Percentiles rank a stretch among this genome's conserved stretches.
These are phyloP conservation scores for Drosophila mettleri DNA, from an alignment of 2,888 invertebrate species.

Conservation along the genomic window DNA sequence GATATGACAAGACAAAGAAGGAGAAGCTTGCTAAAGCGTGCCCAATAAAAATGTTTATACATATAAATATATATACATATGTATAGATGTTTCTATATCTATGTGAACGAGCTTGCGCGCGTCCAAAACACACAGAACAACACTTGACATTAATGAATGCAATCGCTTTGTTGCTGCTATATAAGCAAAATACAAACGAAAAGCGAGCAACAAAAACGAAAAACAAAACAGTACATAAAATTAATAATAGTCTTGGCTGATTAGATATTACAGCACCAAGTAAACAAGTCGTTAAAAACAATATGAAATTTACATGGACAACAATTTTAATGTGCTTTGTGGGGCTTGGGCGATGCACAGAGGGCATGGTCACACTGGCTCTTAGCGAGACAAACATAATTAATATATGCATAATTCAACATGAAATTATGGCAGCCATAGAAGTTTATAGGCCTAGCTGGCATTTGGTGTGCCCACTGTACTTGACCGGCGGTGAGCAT, in stretches of 20 bases:
- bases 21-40: conserved; percentile 18
- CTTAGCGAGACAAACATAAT: conserved; percentile 10
- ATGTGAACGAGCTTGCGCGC: conserved; percentile 42
- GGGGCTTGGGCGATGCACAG: conserved; percentile 9
- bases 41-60: conserved; percentile 49
- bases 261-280: conserved; percentile 50
- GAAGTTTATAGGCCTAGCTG: background rate
- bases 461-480: background rate
- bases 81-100: conserved; percentile 13
- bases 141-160: conserved; percentile 67
- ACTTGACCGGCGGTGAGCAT: background rate
- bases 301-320: conserved; percentile 31
- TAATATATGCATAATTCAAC: background rate
- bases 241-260: conserved; percentile 40
- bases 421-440: background rate
- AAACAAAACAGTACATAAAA: conserved; percentile 23
- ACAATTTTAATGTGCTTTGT: conserved; percentile 29
- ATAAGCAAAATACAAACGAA: background rate
- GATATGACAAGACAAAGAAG: conserved; percentile 13
- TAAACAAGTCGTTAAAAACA: conserved; percentile 46
- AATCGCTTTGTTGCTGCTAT: conserved; percentile 43
- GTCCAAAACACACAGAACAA: conserved; percentile 26
- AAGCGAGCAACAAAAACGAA: background rate
- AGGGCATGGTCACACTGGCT: conserved; percentile 21
- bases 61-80: conserved; percentile 13